These are phyloP conservation scores for Pseudoips prasinana DNA, from an alignment of 2,888 invertebrate species.

Conservation along the genomic window DNA sequence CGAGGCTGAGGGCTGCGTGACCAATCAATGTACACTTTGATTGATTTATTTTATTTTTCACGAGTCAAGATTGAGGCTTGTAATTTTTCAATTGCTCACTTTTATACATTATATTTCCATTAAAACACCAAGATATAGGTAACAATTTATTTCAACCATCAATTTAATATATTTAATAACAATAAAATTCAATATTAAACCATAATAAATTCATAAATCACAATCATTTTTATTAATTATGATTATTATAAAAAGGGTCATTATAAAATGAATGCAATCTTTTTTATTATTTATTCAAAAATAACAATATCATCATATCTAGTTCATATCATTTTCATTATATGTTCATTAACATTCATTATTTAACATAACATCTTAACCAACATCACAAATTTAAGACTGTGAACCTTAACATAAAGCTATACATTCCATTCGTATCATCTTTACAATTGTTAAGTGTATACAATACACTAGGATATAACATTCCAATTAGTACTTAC, in stretches of 20 bases:
- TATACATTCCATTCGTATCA: conserved; percentile 19
- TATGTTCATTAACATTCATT: no score
- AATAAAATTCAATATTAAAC: no score
- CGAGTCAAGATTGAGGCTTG: conserved; percentile 3
- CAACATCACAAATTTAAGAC: conserved; percentile 15
- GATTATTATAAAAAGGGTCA: no score
- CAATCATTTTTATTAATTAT: no score
- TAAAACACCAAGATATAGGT: no score
- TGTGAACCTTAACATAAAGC: conserved; percentile 21
- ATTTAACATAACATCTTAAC: neutral
- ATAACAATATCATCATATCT: neutral
- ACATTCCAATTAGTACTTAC: conserved; percentile 33
- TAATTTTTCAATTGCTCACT: conserved; percentile 1
- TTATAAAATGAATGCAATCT: no score
- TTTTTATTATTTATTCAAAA: no score
- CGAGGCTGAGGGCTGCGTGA: conserved; percentile 26
- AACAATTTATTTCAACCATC: no score
- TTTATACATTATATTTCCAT: no score
- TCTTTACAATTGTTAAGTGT: conserved; percentile 21
- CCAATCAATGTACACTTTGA: neutral
- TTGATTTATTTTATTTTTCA: conserved; percentile 9
- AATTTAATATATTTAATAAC: no score
- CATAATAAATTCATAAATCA: no score
- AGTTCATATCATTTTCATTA: no score
- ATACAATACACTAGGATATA: conserved; percentile 14